phyloP scores from a whole-genome alignment of 2,797 vertebrate genomes.

The Paramormyrops hopkinsi region DNA sequence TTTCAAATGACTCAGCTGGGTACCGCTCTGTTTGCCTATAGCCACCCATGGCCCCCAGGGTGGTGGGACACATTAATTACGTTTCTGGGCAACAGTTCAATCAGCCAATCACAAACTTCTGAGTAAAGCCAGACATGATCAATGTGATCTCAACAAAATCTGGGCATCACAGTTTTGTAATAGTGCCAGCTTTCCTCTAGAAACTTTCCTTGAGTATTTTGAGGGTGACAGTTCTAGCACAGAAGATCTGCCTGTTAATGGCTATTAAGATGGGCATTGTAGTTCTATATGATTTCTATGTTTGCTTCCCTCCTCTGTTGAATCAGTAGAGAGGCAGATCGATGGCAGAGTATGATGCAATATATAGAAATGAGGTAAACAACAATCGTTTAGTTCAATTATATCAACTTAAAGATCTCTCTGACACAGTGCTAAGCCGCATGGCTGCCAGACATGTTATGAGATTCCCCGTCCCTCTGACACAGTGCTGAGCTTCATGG shows the following conservation, averaged over 20 bases:
- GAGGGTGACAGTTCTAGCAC: background rate
- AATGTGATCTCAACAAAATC: background rate
- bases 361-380: background rate
- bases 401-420: background rate
- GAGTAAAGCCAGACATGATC: background rate
- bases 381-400: background rate
- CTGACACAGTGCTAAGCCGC: background rate
- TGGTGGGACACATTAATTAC: background rate
- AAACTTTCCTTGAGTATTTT: background rate
- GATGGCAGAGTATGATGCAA: background rate
- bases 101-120: background rate
- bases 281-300: background rate
- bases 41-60: background rate
- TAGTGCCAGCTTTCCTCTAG: background rate
- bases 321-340: background rate
- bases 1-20: background rate
- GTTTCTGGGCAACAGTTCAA: background rate
- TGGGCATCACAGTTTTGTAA: background rate
- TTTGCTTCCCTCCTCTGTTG: background rate
- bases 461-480: background rate
- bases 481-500: background rate
- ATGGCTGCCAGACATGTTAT: background rate
- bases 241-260: background rate
- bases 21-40: background rate
- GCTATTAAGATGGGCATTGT: background rate